phyloP scores from a whole-genome alignment of 2,888 invertebrate genomes.

The Adelphocoris suturalis region DNA sequence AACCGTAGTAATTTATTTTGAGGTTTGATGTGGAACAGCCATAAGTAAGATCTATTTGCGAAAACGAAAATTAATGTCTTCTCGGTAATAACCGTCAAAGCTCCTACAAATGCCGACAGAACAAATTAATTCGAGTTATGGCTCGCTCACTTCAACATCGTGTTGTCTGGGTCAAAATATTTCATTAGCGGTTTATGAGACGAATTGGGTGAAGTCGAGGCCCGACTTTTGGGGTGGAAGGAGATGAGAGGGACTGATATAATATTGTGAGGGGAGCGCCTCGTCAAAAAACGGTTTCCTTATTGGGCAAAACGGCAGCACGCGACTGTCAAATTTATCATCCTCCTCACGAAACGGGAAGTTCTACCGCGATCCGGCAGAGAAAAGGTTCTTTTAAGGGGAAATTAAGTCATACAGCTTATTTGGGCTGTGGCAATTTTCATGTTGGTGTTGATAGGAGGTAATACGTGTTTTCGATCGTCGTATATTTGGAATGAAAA shows the following conservation, averaged over 20 bases:
- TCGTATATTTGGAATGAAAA: neutral
- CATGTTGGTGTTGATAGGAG: neutral
- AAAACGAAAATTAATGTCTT: neutral
- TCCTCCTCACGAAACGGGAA: constrained; percentile 1
- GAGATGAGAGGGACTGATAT: neutral
- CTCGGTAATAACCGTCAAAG: neutral
- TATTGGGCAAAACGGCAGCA: neutral
- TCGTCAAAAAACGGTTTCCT: constrained; percentile 13
- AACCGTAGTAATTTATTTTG: too few species aligned
- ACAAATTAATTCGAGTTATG: constrained; percentile 25
- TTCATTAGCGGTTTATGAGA: constrained; percentile 58
- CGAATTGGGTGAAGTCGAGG: neutral
- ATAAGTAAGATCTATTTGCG: neutral
- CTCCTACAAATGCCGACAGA: neutral
- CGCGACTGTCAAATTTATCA: constrained; percentile 27
- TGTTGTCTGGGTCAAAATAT: constrained; percentile 35
- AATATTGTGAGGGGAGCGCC: neutral
- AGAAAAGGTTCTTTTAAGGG: neutral
- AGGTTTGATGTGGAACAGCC: too few species aligned
- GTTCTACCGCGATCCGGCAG: neutral
- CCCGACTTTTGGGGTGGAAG: neutral
- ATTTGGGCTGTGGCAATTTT: neutral
- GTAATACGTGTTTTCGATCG: neutral
- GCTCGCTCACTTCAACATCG: neutral
- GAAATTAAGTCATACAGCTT: constrained; percentile 3